Conservation (phyloP, 2,888 invertebrate species). For the Drosophila gaucha region DNA sequence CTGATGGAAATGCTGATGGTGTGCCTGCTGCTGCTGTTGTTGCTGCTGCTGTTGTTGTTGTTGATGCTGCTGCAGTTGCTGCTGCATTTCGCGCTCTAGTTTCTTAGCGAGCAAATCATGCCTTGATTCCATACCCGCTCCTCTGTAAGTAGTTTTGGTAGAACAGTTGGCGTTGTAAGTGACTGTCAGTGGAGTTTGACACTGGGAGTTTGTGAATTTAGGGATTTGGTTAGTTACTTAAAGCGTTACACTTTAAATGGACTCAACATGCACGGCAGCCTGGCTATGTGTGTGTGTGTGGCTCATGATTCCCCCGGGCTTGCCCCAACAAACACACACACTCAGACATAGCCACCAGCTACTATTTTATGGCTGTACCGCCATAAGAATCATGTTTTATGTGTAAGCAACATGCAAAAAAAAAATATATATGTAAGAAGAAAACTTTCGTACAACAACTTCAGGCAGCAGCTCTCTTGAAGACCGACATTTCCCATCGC, state of each 20-base stretch:
- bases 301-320: conserved; percentile 8
- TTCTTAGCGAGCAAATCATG: conserved; percentile 85
- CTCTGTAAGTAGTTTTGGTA: conserved; percentile 76
- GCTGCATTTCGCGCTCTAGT: conserved; percentile 84
- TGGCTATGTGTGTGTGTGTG: conserved; percentile 9
- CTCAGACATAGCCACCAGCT: conserved; percentile 14
- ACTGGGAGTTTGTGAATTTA: conserved; percentile 10
- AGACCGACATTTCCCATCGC: neutral
- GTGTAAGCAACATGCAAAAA: conserved; percentile 54
- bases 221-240: conserved; percentile 30
- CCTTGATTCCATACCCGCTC: conserved; percentile 85
- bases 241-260: conserved; percentile 17
- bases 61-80: conserved; percentile 64
- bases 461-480: conserved; percentile 9
- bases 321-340: conserved; percentile 2
- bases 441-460: conserved; percentile 21
- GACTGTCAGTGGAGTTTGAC: conserved; percentile 7
- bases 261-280: conserved; percentile 20
- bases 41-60: conserved; percentile 56
- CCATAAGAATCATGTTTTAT: conserved; percentile 59
- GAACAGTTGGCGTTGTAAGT: conserved; percentile 19
- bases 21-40: conserved; percentile 70
- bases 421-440: neutral
- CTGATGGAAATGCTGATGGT: conserved; percentile 74
- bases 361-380: conserved; percentile 41